Percentiles rank a stretch among this genome's conserved stretches.
These are phyloP conservation scores for Galeopterus variegatus DNA, from an alignment of 2,113 vertebrate species.

Conservation along the genomic window DNA sequence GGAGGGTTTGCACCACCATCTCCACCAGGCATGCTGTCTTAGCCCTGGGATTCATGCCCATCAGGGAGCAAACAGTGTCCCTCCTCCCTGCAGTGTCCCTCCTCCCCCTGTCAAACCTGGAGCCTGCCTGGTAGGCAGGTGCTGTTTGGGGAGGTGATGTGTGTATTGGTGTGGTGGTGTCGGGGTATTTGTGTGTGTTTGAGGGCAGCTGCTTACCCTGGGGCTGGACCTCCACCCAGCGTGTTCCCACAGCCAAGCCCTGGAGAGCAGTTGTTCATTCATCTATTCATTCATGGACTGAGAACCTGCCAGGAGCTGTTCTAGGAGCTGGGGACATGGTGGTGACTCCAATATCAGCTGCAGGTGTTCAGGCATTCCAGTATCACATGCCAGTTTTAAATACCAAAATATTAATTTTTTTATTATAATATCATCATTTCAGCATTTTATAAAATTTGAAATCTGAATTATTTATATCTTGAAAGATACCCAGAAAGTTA, in stretches of 20 bases:
- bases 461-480: constrained; percentile 3
- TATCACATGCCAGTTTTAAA: neutral
- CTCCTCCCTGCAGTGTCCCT: neutral
- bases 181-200: neutral
- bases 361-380: neutral
- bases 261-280: neutral
- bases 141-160: neutral
- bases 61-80: neutral
- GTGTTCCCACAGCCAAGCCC: neutral
- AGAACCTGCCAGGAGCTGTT: neutral
- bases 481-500: neutral
- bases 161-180: neutral
- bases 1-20: neutral
- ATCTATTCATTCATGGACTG: too few species aligned
- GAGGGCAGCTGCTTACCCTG: neutral
- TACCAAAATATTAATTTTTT: neutral
- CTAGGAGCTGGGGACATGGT: neutral
- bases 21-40: neutral
- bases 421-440: neutral
- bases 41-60: neutral
- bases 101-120: neutral
- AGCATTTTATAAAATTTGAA: neutral
- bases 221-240: neutral
- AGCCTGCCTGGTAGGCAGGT: neutral
- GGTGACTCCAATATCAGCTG: neutral